Percentiles rank a stretch among this genome's conserved stretches.
phyloP scores from a whole-genome alignment of 2,797 vertebrate species.

The Acanthornis magna region DNA sequence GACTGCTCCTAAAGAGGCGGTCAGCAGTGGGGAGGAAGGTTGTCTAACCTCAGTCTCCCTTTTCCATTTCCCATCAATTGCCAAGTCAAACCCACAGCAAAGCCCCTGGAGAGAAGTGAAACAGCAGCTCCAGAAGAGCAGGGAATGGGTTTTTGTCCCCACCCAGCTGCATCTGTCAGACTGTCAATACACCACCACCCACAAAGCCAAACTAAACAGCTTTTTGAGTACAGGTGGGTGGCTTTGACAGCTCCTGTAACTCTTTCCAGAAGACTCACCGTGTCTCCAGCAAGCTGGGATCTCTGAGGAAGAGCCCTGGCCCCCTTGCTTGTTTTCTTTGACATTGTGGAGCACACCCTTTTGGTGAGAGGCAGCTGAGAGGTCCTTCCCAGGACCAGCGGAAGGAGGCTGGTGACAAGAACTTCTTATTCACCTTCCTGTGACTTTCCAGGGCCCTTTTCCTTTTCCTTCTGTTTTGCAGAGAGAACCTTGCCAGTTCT shows the following conservation, averaged over 20 bases:
- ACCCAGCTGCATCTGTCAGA: background rate
- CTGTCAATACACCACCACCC: background rate
- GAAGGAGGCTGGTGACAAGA: slow-evolving; percentile 23
- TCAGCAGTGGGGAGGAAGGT: background rate
- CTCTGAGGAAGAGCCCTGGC: background rate
- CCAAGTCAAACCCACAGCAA: background rate
- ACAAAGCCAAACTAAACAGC: background rate
- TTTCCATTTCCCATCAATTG: background rate
- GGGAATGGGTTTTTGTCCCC: background rate
- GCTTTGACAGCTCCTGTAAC: background rate
- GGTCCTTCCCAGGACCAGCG: slow-evolving; percentile 38
- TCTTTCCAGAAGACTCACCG: background rate
- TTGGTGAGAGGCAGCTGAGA: background rate
- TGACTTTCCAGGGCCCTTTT: slow-evolving; percentile 26
- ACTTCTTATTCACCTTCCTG: background rate
- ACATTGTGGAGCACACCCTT: background rate
- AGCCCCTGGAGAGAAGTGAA: background rate
- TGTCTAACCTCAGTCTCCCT: background rate
- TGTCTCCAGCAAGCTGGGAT: background rate
- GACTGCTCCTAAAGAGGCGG: background rate
- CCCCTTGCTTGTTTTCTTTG: background rate
- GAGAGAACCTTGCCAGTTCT: background rate
- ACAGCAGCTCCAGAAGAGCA: background rate
- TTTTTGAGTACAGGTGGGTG: background rate
- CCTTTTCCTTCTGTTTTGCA: slow-evolving; percentile 47